Conservation (phyloP, 2,797 vertebrate species). For the Bovichtus variegatus region DNA sequence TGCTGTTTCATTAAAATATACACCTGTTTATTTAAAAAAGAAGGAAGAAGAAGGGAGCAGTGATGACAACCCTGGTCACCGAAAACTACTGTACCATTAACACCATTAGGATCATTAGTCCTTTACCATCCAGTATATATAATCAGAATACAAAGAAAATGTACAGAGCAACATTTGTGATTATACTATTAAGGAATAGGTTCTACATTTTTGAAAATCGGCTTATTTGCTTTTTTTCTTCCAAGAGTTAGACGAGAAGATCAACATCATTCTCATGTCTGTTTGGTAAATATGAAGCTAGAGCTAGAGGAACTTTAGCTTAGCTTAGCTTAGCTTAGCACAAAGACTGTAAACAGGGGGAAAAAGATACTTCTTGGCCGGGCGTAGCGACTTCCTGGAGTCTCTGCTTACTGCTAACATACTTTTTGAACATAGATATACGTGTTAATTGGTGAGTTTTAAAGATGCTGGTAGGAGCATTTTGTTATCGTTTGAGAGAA, state of each 20-base stretch:
- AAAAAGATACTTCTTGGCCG: neutral
- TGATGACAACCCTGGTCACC: constrained; percentile 48
- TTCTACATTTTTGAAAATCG: neutral
- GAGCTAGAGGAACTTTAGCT: neutral
- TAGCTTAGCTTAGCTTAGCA: constrained; percentile 18
- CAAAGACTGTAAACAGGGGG: neutral
- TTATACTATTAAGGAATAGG: constrained; percentile 27
- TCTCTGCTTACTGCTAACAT: neutral
- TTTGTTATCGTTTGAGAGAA: neutral
- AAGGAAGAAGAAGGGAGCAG: constrained; percentile 30
- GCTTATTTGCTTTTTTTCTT: neutral
- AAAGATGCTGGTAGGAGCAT: neutral
- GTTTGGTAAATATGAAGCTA: neutral
- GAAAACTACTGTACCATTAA: constrained; percentile 30
- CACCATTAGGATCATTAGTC: constrained; percentile 25
- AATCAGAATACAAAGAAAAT: constrained; percentile 42
- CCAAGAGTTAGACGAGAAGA: neutral
- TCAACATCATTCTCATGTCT: neutral
- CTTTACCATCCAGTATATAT: constrained; percentile 4
- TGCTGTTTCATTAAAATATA: constrained; percentile 31
- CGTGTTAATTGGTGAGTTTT: neutral
- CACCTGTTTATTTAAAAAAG: constrained; percentile 27
- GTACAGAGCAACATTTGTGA: constrained; percentile 48
- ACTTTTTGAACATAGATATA: neutral
- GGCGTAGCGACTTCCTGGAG: neutral